Evolutionary conservation across 2,113 vertebrate genomes (phyloP), one percentile per base, ranked within the genome.

Genomic region (Scomber colias): DNA sequence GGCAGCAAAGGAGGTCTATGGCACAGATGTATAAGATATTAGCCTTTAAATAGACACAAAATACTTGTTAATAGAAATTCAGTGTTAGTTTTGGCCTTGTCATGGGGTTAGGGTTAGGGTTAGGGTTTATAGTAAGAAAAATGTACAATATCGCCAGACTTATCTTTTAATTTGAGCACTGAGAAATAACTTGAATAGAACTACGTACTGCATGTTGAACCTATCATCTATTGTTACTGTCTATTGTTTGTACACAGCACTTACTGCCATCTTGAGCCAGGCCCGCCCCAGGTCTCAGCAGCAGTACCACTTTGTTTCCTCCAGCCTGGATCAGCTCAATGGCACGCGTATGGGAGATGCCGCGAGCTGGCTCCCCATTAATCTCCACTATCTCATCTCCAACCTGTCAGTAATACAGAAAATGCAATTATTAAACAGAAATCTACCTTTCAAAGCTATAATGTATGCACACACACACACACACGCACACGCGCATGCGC

Each of bases 331-430:
- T 99, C 88, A 99, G 95, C 86, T 99, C 98, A n/a, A 99, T 99
- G 24, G 98, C 98, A 67, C 98, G 95, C 0, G 98, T 99, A 49
- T 99, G 98, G 69, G 97, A 98, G 89, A 99, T 99, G 64, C 97
- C 98, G 75, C 98, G 97, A 1, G 98, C 99, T 11, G 97, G 96
- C 63, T 99, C 98, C 24, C 97, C 97, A 3, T 99, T 99, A 77
- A 99, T 99, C 92, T 99, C 98, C 79, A 99, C 98, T 19, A 99
- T 99, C 89, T 99, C 98, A 94, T 99, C 98, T 55, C 98, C 98
- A 45, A 99, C 98, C 98, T 99, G 92, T 69, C 56, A 78, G 57
- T 11, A 79, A 40, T 3, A 48, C 49, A 79, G 10, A 70, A 75
- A 64, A 71, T 7, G 7, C 19, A 73, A 35, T 68, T 55, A 71